Evolutionary conservation across 2,888 invertebrate species (phyloP), one percentile per base, ranked within the genome.

Genomic region (Drosophila quasianomalipes): DNA sequence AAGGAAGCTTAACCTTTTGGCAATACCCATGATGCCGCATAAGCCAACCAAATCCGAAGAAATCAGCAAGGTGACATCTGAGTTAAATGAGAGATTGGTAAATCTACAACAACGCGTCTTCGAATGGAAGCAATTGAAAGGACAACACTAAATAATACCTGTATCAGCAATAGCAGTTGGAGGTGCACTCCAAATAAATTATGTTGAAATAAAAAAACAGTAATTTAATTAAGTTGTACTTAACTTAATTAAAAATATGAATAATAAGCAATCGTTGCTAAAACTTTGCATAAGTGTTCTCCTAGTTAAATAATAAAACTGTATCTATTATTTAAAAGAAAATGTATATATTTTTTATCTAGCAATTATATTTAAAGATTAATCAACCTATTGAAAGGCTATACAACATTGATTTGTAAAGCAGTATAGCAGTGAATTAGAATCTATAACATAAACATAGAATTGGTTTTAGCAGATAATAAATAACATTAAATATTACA

Each of bases 21-120:
- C 58, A 6, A 14, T 63, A 1, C 19, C 53, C 6, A 14, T 69
- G 5, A 66, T 77, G 35, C 60, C 72, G 5, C 53, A 63, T 10
- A 76, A 57, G 2, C 72, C 77, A 7, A 79, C 69, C 19, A 57
- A 78, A 58, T 76, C 81, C 3, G 77, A 79, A 31, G 79, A 81
- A 39, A 69, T 69, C 0, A 66, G 61, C n/a, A 68, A 73, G 26
- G 16, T 67, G 4, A 79, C 79, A 2, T 63, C 60, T 12, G 61
- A 76, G 2, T 10, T 79, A 1, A 79, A 77, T n/a, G 60, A 81
- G 0, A 63, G 79, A 1, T 33, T 79, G 52, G 2, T 67, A 0
- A 44, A 16, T 1, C 31, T 79, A 0, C 79, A 72, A 12, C 22
- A 7, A 1, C 68, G 81, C 0, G 77, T 79, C 3, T 73, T 81